Base-by-base conservation (phyloP, 2,888 invertebrate species). In the Timandra comae region DNA sequence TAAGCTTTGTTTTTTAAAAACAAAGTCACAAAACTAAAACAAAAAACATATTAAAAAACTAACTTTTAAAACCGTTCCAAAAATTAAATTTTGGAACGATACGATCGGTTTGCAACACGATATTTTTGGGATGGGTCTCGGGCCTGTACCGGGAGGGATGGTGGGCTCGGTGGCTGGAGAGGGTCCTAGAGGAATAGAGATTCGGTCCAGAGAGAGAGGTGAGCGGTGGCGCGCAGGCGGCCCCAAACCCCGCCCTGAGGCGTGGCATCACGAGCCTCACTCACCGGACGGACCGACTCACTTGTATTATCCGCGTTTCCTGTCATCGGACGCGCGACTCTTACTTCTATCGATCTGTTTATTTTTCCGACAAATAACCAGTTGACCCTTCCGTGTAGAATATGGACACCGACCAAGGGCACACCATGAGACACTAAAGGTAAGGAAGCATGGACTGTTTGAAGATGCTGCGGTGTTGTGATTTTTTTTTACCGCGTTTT, bases 311-410 rank as follows among this genome's bases (percentile, higher is more conserved):
- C 72, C 73, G 69, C 67, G 82, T 65, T 84, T 85, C 84, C 84
- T 82, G 82, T 82, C 77, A 77, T 68, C 70, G 75, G 69, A 73
- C 82, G 77, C 82, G 70, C 78, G 84, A 74, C 64, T 77, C 71
- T 68, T 74, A 69, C 66, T 79, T 73, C 71, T 70, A 80, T 80
- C 67, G 80, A 82, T 82, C 75, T 82, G 82, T 85, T 84, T 81
- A 77, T 84, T 82, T 82, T 78, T 82, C 74, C 66, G 72, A 63
- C 63, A 69, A 69, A 57, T 63, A 60, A 61, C 57, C 52, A 61
- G 57, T 51, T 24, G 61, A 58, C 52, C 64, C 60, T 75, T 72
- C 72, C 67, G 63, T 61, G 66, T 64, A 65, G 57, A 56, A 52
- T 34, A 55, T 48, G 47, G 41, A 27, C 27, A 24, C 28, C 10